Conservation (phyloP, 1,140 invertebrate genomes). For the Macrobrachium nipponense region DNA sequence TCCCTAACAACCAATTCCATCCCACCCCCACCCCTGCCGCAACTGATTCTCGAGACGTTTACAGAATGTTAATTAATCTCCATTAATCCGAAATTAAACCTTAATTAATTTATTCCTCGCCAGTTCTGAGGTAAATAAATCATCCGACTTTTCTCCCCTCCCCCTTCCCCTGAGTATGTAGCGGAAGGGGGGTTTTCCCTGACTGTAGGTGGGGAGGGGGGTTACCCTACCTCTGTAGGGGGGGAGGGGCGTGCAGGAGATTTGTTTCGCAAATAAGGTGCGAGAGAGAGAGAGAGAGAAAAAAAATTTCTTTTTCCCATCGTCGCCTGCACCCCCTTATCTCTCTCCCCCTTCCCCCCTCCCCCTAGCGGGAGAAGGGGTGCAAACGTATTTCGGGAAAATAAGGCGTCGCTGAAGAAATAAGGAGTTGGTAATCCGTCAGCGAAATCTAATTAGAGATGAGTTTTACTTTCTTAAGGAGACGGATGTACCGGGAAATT, state of each 20-base stretch:
- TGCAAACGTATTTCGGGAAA: no score
- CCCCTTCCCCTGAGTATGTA: not conserved
- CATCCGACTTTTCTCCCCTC: not conserved
- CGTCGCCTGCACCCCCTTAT: not conserved
- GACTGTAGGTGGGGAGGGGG: not conserved
- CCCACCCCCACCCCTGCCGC: not conserved
- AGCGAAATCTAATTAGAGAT: no score
- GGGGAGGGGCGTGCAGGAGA: not conserved
- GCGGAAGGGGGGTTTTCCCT: not conserved
- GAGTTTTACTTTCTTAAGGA: no score
- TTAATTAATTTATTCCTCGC: conserved; percentile 48
- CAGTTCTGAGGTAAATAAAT: conserved; percentile 29
- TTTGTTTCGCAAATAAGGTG: not conserved
- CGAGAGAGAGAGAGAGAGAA: no score
- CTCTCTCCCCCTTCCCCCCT: not conserved
- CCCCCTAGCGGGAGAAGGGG: no score
- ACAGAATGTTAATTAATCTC: conserved; percentile 56
- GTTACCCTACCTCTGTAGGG: no score
- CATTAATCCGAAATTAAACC: conserved; percentile 49
- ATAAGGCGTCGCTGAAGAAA: no score
- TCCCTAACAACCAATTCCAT: no score
- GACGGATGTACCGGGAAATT: no score
- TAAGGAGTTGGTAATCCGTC: no score
- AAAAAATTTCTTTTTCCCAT: not conserved
- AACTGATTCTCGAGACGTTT: conserved; percentile 29